Conservation (phyloP, 2,113 vertebrate species). For the Castor canadensis region DNA sequence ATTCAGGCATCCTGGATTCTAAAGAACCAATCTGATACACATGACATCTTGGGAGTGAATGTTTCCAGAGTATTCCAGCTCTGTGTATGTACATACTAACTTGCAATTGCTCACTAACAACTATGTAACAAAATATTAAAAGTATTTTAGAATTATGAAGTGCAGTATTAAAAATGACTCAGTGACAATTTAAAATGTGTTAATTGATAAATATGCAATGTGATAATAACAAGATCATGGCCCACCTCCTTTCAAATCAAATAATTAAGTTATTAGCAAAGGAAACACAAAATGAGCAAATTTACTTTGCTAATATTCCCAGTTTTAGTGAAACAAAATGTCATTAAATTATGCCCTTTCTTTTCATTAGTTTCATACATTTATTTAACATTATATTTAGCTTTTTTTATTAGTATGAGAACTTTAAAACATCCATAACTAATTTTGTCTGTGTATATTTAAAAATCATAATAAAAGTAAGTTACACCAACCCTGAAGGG, state of each 20-base stretch:
- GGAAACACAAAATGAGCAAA: not conserved
- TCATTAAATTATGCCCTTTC: not conserved
- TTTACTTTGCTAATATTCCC: not conserved
- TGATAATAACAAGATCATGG: not conserved
- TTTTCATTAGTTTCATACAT: not conserved
- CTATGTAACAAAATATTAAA: not conserved
- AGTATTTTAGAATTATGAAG: not conserved
- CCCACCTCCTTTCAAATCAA: not conserved
- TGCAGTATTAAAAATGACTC: not conserved
- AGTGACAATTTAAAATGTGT: not conserved
- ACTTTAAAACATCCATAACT: not conserved
- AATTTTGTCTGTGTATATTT: not conserved
- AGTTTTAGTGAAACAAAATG: not conserved
- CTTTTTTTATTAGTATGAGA: not conserved
- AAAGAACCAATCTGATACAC: not conserved
- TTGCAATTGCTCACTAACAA: not conserved
- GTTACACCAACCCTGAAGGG: not conserved
- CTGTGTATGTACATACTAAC: not conserved
- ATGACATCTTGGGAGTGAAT: no score
- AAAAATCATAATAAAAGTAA: not conserved
- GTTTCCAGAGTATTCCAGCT: not conserved
- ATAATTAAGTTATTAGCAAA: not conserved
- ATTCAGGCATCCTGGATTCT: not conserved
- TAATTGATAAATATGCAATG: not conserved
- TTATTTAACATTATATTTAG: not conserved